Evolutionary conservation across 2,113 vertebrate genomes (phyloP).

Genomic region (Microtus montanus): DNA sequence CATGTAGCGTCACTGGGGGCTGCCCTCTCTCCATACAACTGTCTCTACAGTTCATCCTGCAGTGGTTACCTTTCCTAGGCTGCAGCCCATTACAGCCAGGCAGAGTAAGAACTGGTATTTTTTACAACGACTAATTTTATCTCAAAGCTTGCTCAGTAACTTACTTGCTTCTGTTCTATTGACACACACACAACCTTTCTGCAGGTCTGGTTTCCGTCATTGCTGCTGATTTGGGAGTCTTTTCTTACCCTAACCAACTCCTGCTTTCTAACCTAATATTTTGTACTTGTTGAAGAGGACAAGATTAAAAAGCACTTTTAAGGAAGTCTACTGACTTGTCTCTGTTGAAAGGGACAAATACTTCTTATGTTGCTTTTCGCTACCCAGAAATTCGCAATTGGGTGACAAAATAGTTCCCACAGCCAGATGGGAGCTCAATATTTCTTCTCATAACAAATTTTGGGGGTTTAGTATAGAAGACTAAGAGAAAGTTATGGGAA

Average conservation of each 20-base stretch:
- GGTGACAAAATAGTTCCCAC: constrained; percentile 21
- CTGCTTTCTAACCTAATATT: constrained; percentile 11
- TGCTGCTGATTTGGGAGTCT: neutral
- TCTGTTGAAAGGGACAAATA: neutral
- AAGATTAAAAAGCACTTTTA: constrained; percentile 4
- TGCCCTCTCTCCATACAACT: neutral
- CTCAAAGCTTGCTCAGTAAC: neutral
- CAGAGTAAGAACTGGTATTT: neutral
- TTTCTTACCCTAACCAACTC: constrained; percentile 2
- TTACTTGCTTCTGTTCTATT: constrained; percentile 9
- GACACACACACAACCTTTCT: neutral
- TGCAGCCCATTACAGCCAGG: neutral
- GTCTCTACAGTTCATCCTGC: neutral
- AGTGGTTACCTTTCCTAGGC: neutral
- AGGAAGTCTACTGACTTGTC: neutral
- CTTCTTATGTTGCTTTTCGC: neutral
- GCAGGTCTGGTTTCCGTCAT: neutral
- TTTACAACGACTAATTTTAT: neutral
- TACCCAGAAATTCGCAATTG: neutral
- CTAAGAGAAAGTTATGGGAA: constrained; percentile 15
- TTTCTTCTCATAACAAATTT: constrained; percentile 34
- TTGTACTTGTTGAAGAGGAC: constrained; percentile 32
- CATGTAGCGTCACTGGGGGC: neutral
- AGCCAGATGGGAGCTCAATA: constrained; percentile 6
- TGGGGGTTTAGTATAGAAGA: neutral